These are phyloP conservation scores for Lasioglossum leucozonium DNA, from an alignment of 2,888 invertebrate genomes.

Conservation along the genomic window DNA sequence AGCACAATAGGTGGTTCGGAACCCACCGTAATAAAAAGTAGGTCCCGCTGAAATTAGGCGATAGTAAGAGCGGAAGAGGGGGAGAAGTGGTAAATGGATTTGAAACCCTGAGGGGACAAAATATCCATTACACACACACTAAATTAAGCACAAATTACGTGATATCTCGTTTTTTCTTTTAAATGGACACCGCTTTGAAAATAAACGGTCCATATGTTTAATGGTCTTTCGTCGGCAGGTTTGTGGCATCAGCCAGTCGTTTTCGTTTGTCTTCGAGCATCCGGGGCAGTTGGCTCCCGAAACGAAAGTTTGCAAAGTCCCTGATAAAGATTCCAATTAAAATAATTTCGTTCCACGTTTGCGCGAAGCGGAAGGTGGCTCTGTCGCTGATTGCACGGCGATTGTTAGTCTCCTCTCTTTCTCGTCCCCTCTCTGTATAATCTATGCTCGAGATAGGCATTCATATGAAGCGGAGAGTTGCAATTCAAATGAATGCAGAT, in stretches of 20 bases:
- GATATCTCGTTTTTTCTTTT: too few species aligned
- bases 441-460: slow-evolving; percentile 8
- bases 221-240: too few species aligned
- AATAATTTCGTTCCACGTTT: background rate
- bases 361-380: background rate
- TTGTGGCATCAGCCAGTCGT: background rate
- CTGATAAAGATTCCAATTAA: background rate
- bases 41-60: too few species aligned
- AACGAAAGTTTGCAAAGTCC: background rate
- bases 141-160: too few species aligned
- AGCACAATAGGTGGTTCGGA: too few species aligned
- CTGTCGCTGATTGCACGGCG: background rate
- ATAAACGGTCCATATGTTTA: too few species aligned
- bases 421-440: background rate
- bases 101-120: too few species aligned
- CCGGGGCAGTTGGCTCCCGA: background rate
- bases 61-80: too few species aligned
- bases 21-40: too few species aligned
- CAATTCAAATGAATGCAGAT: slow-evolving; percentile 14
- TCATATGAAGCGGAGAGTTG: slow-evolving; percentile 4
- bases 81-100: too few species aligned
- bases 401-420: background rate
- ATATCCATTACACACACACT: too few species aligned
- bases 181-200: too few species aligned
- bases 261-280: background rate